phyloP scores from a whole-genome alignment of 2,888 invertebrate genomes.

The Lacanobia wlatinum region DNA sequence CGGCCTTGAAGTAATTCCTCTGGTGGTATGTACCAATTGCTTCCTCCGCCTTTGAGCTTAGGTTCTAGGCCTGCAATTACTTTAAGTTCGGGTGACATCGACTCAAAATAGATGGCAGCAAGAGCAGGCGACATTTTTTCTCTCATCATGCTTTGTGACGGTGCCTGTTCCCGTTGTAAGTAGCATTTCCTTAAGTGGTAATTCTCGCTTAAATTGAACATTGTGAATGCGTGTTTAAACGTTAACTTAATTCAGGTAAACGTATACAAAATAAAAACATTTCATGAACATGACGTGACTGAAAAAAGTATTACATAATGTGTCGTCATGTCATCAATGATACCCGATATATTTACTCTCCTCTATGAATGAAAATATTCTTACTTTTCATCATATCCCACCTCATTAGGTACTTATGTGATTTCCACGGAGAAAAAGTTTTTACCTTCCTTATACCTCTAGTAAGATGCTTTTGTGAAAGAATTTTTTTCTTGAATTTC shows the following conservation, averaged over 20 bases:
- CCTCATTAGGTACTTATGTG: neutral
- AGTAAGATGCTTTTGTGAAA: too few relatives aligned
- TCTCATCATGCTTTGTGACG: constrained; percentile 82
- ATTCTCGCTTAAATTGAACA: constrained; percentile 78
- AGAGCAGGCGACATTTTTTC: constrained; percentile 80
- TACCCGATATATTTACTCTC: too few relatives aligned
- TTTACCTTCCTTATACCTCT: neutral
- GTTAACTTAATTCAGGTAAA: constrained; percentile 18
- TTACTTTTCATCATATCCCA: neutral
- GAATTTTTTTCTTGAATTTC: too few relatives aligned
- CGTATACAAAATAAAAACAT: constrained; percentile 14
- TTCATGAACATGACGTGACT: constrained; percentile 16
- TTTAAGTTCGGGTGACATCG: constrained; percentile 80
- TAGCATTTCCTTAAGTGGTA: constrained; percentile 82
- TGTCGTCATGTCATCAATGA: neutral
- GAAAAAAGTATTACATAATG: too few relatives aligned
- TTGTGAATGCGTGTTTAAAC: constrained; percentile 45
- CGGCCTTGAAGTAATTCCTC: constrained; percentile 78
- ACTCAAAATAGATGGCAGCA: constrained; percentile 84
- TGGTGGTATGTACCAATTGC: constrained; percentile 83
- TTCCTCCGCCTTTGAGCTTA: constrained; percentile 82
- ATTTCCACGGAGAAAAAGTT: neutral
- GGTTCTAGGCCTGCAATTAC: constrained; percentile 84
- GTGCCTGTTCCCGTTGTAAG: constrained; percentile 80
- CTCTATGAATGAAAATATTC: constrained; percentile 22